Evolutionary conservation across 1,140 invertebrate species (phyloP), one percentile per base, ranked within the genome.

Genomic region (Spodoptera frugiperda): DNA sequence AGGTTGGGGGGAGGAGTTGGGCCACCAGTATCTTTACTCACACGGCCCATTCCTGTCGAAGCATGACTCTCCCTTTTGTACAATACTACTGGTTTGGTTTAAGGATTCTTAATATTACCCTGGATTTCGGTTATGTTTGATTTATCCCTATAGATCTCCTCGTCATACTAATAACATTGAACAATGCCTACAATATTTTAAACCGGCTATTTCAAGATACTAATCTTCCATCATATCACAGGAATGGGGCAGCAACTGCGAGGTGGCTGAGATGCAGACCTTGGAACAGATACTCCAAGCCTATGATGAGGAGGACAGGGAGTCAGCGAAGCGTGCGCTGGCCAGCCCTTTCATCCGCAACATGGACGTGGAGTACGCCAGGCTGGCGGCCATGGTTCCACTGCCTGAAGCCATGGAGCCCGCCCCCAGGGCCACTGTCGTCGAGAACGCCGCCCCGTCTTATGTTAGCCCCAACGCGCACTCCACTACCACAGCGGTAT

Each of bases 301-400:
- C 0, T 99, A 97, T 87, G 98, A 99, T 83, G 97, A 98, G 81
- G 97, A 98, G 85, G 98, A 99, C 91, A 95, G 97, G 0, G 97
- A 98, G 61, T 94, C 95, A 9, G 97, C 97, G 0, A 94, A 95
- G 54, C 91, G 94, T 68, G 97, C 97, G 3, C 93, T 99, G 1
- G 96, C 96, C 59, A 96, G 96, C 86, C 96, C 98, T 2, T 99
- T 99, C 88, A 98, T 99, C 71, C 97, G 98, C 78, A 98, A 98
- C 84, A 98, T 99, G 98, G 98, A 99, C 89, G 97, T 98, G 30
- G 98, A 98, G 86, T 99, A 98, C 92, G 95, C 98, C 0, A 96
- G 97, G 84, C 92, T 99, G 67, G 98, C 98, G 0, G 93, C 97
- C 78, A 96, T 96, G 80, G 94, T 99, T 83, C 96, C 96, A 19